These are phyloP conservation scores for Sebastes fasciatus DNA, from an alignment of 2,113 vertebrate genomes.

Conservation along the genomic window DNA sequence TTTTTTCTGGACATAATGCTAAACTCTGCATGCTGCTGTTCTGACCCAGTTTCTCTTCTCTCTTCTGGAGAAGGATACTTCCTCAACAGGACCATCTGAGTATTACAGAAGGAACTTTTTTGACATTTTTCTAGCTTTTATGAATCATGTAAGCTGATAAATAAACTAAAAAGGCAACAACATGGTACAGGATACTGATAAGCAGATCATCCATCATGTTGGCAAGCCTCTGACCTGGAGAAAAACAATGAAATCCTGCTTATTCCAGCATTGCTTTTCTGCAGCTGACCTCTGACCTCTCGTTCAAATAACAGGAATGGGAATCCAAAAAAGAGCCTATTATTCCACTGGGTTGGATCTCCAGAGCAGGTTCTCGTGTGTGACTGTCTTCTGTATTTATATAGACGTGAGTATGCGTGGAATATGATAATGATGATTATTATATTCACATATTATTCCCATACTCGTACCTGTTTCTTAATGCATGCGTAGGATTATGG, in stretches of 20 bases:
- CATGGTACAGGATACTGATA: neutral
- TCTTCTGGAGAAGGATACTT: neutral
- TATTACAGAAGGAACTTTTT: neutral
- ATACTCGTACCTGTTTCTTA: neutral
- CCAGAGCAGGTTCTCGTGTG: neutral
- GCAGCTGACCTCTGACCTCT: conserved; percentile 11
- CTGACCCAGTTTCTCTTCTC: neutral
- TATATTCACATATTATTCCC: neutral
- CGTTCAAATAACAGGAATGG: neutral
- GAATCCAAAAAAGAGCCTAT: neutral
- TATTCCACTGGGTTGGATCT: neutral
- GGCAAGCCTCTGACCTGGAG: neutral
- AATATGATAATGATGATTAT: neutral
- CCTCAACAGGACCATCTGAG: neutral
- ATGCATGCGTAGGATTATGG: neutral
- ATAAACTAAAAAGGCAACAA: neutral
- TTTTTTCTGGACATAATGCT: neutral
- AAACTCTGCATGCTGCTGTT: neutral
- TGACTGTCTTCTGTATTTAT: neutral
- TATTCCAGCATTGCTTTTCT: neutral
- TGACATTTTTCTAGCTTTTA: neutral
- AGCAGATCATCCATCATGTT: neutral
- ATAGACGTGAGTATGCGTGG: no score
- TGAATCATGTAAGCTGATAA: neutral
- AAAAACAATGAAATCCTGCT: neutral